phyloP scores from a whole-genome alignment of 2,113 vertebrate genomes.

The Gopherus evgoodei region DNA sequence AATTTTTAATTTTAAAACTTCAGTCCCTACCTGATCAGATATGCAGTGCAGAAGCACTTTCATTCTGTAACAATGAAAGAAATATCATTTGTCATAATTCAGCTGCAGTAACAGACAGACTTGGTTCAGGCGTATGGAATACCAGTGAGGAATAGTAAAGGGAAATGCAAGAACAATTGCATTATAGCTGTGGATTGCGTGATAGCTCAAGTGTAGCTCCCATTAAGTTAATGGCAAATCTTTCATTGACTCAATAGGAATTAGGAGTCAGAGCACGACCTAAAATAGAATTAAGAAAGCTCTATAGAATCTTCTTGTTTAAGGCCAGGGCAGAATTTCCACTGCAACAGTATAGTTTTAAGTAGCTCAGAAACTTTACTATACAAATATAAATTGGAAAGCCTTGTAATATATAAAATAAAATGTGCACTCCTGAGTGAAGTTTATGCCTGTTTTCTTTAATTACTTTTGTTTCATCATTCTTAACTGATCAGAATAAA shows the following conservation, averaged over 20 bases:
- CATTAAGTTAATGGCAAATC: neutral
- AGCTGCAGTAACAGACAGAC: slow-evolving; percentile 40
- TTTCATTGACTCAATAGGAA: neutral
- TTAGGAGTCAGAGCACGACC: neutral
- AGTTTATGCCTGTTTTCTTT: neutral
- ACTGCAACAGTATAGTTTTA: neutral
- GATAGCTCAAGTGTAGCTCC: neutral
- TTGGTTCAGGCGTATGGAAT: slow-evolving; percentile 7
- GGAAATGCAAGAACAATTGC: slow-evolving; percentile 28
- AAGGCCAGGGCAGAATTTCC: neutral
- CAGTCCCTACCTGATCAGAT: slow-evolving; percentile 51
- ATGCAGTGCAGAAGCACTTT: neutral
- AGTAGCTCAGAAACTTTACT: neutral
- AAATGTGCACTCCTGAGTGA: neutral
- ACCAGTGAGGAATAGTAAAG: slow-evolving; percentile 30
- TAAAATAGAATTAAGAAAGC: neutral
- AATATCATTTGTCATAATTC: slow-evolving; percentile 26
- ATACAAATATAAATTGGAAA: neutral
- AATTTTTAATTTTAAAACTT: slow-evolving; percentile 70
- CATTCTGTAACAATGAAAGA: slow-evolving; percentile 37
- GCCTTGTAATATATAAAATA: neutral
- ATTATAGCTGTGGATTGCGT: neutral
- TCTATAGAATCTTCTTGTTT: neutral
- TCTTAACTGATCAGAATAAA: neutral
- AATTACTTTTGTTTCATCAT: neutral